Base-by-base conservation (phyloP, 2,797 vertebrate genomes). In the Mormyrus hasselquistii region DNA sequence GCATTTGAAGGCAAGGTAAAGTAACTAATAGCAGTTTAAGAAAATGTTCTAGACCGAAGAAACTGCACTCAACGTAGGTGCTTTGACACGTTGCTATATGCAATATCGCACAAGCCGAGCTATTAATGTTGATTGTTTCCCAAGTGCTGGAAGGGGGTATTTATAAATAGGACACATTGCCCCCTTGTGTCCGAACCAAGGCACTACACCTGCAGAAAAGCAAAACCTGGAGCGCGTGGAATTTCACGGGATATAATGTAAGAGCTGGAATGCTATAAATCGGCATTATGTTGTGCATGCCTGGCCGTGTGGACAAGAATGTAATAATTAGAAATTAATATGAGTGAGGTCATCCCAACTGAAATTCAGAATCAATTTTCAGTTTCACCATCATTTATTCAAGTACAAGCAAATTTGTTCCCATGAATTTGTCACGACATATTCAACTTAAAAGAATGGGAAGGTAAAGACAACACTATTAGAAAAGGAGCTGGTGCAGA, bases 361-460 rank as follows among this genome's bases (percentile, higher is more conserved):
- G 16, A 84, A 84, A 84, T 84, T 84, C 82, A 16, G n/a, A 73
- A 83, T 38, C n/a, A 14, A 2, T 50, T 89, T 34, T 52, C 14
- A 90, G 88, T 91, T 93, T 92, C 91, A 86, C 76, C 89, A 91
- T 92, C 88, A 89, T 93, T 89, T 89, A 89, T 25, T 90, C 16
- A 89, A 90, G 41, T 25, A 90, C 84, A 88, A 91, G 86, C 89
- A 88, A 93, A 90, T 90, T 86, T 79, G 57, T 90, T 84, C 88
- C 87, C 83, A 90, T 69, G 91, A 90, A 92, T 62, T 62, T 87
- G 57, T 82, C 25, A 87, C 89, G 89, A 49, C 79, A 91, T 91
- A 89, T 87, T 89, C 1, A 86, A 87, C 19, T 84, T 55, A 52
- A 44, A 79, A 49, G n/a, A 50, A 50, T 34, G 55, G 22, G 41